Evolutionary conservation across 2,113 vertebrate species (phyloP).

Genomic region (Cavia porcellus): DNA sequence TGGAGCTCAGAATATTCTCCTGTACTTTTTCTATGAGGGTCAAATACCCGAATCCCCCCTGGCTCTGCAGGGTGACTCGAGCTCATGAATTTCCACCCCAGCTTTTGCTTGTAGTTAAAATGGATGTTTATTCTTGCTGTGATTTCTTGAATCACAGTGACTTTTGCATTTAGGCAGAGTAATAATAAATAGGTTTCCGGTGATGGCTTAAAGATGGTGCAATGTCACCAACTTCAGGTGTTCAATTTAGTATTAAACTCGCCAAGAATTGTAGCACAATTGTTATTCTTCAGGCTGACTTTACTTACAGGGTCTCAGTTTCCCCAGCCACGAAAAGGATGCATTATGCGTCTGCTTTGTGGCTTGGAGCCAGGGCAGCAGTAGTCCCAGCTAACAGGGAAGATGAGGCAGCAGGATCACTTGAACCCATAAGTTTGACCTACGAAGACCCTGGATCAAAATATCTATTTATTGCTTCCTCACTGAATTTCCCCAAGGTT

Average conservation of each 20-base stretch:
- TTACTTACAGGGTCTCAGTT: background rate
- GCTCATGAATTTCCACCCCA: background rate
- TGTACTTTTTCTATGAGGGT: background rate
- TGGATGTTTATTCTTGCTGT: background rate
- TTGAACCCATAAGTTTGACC: too few relatives aligned
- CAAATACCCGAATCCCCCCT: background rate
- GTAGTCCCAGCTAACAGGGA: background rate
- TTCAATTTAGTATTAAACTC: background rate
- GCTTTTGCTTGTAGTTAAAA: background rate
- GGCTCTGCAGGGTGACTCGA: background rate
- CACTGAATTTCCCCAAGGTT: background rate
- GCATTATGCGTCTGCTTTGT: background rate
- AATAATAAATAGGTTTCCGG: background rate
- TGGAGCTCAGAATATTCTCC: background rate
- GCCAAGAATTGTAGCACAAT: background rate
- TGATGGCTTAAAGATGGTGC: background rate
- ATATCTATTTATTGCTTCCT: background rate
- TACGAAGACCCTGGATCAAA: background rate
- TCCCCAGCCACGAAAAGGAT: background rate
- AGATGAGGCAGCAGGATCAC: too few relatives aligned
- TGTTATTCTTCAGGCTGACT: conserved; percentile 23
- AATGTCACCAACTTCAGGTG: background rate
- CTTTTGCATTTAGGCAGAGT: background rate
- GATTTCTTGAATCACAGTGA: background rate
- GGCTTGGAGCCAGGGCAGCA: background rate